phyloP scores from a whole-genome alignment of 2,113 vertebrate species.

The Thamnaconus septentrionalis region DNA sequence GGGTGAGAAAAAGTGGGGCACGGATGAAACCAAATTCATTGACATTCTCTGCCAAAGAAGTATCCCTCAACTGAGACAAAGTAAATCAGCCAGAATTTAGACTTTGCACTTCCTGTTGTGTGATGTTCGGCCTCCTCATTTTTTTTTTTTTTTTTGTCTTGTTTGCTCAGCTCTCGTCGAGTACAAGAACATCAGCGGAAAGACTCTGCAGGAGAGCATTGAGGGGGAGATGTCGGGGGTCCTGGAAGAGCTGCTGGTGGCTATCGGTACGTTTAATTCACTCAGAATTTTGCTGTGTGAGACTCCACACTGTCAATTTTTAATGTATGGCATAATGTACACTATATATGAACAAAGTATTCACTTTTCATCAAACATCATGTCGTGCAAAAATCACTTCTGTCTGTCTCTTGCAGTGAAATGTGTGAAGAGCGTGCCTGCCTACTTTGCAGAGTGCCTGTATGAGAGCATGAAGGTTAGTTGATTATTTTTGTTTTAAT shows the following conservation, averaged over 20 bases:
- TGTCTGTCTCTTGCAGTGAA: slow-evolving; percentile 54
- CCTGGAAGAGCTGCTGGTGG: slow-evolving; percentile 79
- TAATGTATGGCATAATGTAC: no score
- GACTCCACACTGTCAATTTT: no score
- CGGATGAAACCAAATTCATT: slow-evolving; percentile 75
- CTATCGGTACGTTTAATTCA: slow-evolving; percentile 64
- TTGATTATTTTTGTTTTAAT: neutral
- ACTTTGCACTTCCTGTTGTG: no score
- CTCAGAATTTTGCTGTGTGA: no score
- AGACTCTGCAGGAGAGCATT: slow-evolving; percentile 80
- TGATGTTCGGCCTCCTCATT: no score
- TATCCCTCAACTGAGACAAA: slow-evolving; percentile 74
- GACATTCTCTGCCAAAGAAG: slow-evolving; percentile 78
- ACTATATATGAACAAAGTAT: no score
- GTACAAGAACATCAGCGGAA: slow-evolving; percentile 78
- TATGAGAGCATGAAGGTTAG: slow-evolving; percentile 68
- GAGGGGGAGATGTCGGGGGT: slow-evolving; percentile 78
- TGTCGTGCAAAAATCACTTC: neutral
- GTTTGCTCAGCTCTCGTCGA: slow-evolving; percentile 73
- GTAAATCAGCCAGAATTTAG: slow-evolving; percentile 33
- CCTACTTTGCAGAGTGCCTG: slow-evolving; percentile 68
- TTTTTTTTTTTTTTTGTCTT: neutral
- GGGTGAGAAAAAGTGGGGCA: slow-evolving; percentile 79
- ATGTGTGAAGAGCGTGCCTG: slow-evolving; percentile 61
- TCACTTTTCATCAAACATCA: neutral